Evolutionary conservation across 2,797 vertebrate species (phyloP).

Genomic region (Chrosomus eos): DNA sequence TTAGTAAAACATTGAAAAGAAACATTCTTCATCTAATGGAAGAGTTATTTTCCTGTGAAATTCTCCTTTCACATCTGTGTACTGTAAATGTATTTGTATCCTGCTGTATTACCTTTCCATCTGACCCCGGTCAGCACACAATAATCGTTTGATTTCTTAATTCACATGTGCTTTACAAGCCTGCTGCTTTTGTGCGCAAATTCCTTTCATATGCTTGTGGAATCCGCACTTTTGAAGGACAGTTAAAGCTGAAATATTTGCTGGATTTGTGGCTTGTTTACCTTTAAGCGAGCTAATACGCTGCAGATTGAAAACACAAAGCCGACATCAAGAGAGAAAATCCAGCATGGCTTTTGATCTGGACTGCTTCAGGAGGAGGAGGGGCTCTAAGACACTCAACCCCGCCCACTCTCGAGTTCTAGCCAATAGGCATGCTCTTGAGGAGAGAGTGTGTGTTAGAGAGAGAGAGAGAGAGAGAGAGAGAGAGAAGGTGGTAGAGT

Average conservation of each 20-base stretch:
- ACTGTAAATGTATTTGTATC: not conserved
- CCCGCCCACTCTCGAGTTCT: conserved; percentile 19
- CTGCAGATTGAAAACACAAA: conserved; percentile 45
- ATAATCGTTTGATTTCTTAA: not conserved
- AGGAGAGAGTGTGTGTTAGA: conserved; percentile 29
- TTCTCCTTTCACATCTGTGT: not conserved
- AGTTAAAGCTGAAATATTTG: conserved; percentile 13
- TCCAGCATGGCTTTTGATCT: conserved; percentile 53
- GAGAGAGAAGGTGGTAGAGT: conserved; percentile 44
- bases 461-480: not conserved
- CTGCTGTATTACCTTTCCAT: not conserved
- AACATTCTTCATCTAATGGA: not conserved
- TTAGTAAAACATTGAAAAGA: not conserved
- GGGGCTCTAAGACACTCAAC: not conserved
- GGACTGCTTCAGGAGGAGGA: conserved; percentile 4
- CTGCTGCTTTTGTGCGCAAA: not conserved
- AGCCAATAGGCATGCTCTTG: conserved; percentile 32
- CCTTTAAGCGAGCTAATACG: conserved; percentile 42
- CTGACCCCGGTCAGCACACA: not conserved
- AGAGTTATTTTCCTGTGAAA: not conserved
- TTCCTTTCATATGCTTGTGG: conserved; percentile 17
- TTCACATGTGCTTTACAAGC: conserved; percentile 5
- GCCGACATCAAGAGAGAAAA: conserved; percentile 37
- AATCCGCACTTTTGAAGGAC: conserved; percentile 17
- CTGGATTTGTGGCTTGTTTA: conserved; percentile 33